Conservation (phyloP, 2,888 invertebrate species). For the Pollenia labialis region DNA sequence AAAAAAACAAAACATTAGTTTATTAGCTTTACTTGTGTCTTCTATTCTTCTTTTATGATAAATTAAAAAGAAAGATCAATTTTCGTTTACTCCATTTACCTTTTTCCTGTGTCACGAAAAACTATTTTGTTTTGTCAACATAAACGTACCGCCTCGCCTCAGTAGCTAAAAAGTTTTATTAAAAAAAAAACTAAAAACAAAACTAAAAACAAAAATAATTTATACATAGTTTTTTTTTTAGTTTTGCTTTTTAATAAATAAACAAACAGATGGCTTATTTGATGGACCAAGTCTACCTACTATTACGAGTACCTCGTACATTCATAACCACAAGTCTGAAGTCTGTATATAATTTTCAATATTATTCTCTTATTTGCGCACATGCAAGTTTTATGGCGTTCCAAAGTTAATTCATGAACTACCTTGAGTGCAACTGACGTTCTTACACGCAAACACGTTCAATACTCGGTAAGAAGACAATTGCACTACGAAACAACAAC, state of each 20-base stretch:
- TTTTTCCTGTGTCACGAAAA: slow-evolving; percentile 48
- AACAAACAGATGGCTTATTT: slow-evolving; percentile 65
- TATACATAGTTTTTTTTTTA: slow-evolving; percentile 11
- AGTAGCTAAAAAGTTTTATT: slow-evolving; percentile 42
- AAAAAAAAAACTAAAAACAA: slow-evolving; percentile 16
- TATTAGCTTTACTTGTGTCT: slow-evolving; percentile 53
- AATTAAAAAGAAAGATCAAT: slow-evolving; percentile 46
- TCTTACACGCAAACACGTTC: slow-evolving; percentile 76
- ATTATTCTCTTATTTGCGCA: slow-evolving; percentile 48
- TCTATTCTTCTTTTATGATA: slow-evolving; percentile 15
- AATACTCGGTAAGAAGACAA: slow-evolving; percentile 29
- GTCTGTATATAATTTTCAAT: slow-evolving; percentile 59
- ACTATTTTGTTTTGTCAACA: slow-evolving; percentile 66
- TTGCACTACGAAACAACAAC: slow-evolving; percentile 18
- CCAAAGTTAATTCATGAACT: slow-evolving; percentile 64
- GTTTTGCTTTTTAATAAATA: slow-evolving; percentile 24
- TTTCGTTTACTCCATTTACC: slow-evolving; percentile 39
- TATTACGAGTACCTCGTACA: not conserved
- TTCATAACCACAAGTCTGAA: slow-evolving; percentile 61
- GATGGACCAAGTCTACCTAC: slow-evolving; percentile 59
- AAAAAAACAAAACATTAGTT: slow-evolving; percentile 28
- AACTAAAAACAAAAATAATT: slow-evolving; percentile 21
- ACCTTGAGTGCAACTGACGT: slow-evolving; percentile 82
- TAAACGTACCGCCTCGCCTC: slow-evolving; percentile 34
- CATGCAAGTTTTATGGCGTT: slow-evolving; percentile 63